These are phyloP conservation scores for Zaprionus tsacasi DNA, from an alignment of 1,140 invertebrate species.

Conservation along the genomic window DNA sequence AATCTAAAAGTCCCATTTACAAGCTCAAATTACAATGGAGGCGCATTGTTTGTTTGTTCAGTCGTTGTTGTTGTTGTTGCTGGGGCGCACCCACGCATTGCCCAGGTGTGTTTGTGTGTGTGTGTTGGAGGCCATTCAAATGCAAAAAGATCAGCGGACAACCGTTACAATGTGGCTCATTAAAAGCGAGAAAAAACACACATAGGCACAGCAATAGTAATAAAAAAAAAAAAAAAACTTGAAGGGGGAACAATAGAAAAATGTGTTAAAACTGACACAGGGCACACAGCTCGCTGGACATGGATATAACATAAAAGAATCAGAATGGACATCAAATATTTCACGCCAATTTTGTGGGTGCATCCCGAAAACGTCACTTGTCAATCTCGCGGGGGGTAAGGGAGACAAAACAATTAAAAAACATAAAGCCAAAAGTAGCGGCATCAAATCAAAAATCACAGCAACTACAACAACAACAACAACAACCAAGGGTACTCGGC, in stretches of 20 bases:
- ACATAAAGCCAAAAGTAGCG: conserved; percentile 1
- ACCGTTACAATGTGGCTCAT: conserved; percentile 77
- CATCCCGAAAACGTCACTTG: conserved; percentile 55
- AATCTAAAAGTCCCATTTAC: conserved; percentile 63
- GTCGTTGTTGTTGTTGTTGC: conserved; percentile 26
- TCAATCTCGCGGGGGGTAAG: conserved; percentile 5
- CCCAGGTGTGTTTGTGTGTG: conserved; percentile 22
- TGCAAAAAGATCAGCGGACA: conserved; percentile 74
- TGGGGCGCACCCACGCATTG: conserved; percentile 66
- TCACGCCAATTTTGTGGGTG: conserved; percentile 66
- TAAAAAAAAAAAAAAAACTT: conserved; percentile 33
- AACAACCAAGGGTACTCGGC: conserved; percentile 19
- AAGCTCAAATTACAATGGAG: conserved; percentile 75
- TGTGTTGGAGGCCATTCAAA: conserved; percentile 62
- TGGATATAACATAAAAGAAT: conserved; percentile 43
- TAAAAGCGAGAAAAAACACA: conserved; percentile 53
- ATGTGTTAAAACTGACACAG: conserved; percentile 71
- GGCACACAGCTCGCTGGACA: conserved; percentile 45
- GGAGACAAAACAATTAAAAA: background rate
- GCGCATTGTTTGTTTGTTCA: conserved; percentile 52
- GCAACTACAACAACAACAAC: conserved; percentile 11
- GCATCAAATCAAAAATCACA: conserved; percentile 22
- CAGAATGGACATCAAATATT: conserved; percentile 64
- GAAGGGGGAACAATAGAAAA: conserved; percentile 40
- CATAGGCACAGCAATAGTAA: conserved; percentile 46